Evolutionary conservation across 2,888 invertebrate species (phyloP), one percentile per base, ranked within the genome.

Genomic region (Physocephala rufipes): DNA sequence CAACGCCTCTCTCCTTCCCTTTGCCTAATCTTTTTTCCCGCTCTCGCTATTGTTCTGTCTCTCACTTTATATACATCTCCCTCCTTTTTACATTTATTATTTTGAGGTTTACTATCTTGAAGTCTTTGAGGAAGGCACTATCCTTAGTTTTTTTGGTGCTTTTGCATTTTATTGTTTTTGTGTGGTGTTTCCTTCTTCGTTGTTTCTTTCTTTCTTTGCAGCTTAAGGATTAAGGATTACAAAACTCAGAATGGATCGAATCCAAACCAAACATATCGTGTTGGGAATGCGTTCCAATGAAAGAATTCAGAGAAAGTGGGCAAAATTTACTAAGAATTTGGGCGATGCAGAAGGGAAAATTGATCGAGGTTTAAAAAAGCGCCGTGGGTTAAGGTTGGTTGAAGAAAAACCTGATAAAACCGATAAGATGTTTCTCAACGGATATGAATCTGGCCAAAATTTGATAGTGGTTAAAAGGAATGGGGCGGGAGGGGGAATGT

Each of bases 141-240:
- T n/a, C n/a, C 9, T 36, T 7, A 36, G 36, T 36, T 36, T 9
- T 36, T 36, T 36, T 9, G 36, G 4, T 36, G 9, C 36, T 36
- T 36, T 36, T 9, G 4, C 1, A 4, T 47, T 45, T 26, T 1
- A 24, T 64, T 26, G 21, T 47, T 61, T 61, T 45, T 45, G 43
- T 0, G 24, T 3, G 36, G 36, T 36, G 36, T 36, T 36, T 36
- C n/a, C n/a, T n/a, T 19, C 21, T 9, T 19, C n/a, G 7, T 64
- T 19, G 12, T 2, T 2, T 24, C 26, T 49, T n/a, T 58, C 45
- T 43, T 59, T 67, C 21, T 67, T 58, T 58, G 28, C 43, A 45
- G 58, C 24, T 24, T n/a, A n/a, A 67, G 58, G 67, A 67, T 67
- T 67, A 67, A 58, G 67, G 67, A 67, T 67, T 67, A 67, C 67